Evolutionary conservation across 2,797 vertebrate genomes (phyloP), one percentile per base, ranked within the genome.

Genomic region (Macropus fuliginosus): DNA sequence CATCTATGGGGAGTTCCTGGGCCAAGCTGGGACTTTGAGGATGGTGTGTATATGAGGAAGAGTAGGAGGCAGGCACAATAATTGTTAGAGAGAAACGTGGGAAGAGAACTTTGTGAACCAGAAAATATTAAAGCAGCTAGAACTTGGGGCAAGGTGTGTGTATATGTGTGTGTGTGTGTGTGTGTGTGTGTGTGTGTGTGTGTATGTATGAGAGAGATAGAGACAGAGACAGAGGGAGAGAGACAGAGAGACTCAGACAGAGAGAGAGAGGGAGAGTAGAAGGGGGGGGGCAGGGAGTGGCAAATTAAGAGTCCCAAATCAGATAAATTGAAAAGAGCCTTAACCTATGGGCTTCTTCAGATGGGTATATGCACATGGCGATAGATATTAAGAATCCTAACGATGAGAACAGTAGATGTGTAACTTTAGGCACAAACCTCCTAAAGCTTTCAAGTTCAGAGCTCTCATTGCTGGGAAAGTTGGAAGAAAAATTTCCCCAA

Each of bases 31-130:
- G n/a, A 46, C 40, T 3, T 87, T 46, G 40, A 1, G 40, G 9
- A 50, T 24, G 6, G 95, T 89, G 46, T 81, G 93, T 95, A 91
- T 90, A 24, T 94, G 57, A 95, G 95, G 66, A 93, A 57, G 54
- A 34, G 5, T 54, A n/a, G n/a, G 57, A 92, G 94, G 40, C 34
- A 91, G 66, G 91, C 29, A 10, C 34, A 8, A 28, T 94, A 89
- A 18, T 28, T 55, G 59, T 74, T 52, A 92, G 55, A 50, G 66
- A 95, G 31, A 55, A 92, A 27, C 1, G 90, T 74, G 92, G 87
- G 24, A 29, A 89, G 91, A 31, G 94, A 40, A 52, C 2, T 87
- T 29, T 81, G 54, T 89, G 90, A 95, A 50, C 74, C 40, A 87
- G 40, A 87, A 50, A 50, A 50, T 46, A 87, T 87, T 46, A 27